Conservation (phyloP, 2,797 vertebrate species). For the Petrocephalus schoutedeni region DNA sequence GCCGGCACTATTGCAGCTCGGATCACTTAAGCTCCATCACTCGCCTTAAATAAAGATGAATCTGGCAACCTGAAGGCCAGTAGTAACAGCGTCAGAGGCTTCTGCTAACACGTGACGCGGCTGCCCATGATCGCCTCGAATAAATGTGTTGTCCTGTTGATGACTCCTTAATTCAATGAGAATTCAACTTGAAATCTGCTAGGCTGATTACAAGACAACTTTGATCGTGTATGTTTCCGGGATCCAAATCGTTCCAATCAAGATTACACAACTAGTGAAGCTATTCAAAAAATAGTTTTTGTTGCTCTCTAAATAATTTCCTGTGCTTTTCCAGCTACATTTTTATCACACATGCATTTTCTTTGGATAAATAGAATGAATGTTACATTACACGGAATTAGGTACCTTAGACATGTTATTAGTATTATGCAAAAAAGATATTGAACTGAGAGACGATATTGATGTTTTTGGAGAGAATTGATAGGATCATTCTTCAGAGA, state of each 20-base stretch:
- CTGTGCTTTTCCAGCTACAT: not conserved
- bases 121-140: not conserved
- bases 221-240: not conserved
- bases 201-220: constrained; percentile 1
- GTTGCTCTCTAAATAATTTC: not conserved
- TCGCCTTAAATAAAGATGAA: not conserved
- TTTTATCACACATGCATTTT: not conserved
- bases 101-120: not conserved
- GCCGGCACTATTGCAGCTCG: not conserved
- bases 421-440: not conserved
- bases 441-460: constrained; percentile 5
- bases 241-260: not conserved
- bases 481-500: constrained; percentile 6
- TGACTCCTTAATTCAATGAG: constrained; percentile 9
- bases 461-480: constrained; percentile 1
- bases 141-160: constrained; percentile 11
- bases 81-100: not conserved
- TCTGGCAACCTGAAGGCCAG: not conserved
- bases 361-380: not conserved
- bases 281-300: not conserved
- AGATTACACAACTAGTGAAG: not conserved
- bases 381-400: not conserved
- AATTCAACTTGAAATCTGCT: constrained; percentile 1
- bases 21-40: not conserved
- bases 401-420: not conserved